phyloP scores from a whole-genome alignment of 2,888 invertebrate species.

The Folsomia candida region DNA sequence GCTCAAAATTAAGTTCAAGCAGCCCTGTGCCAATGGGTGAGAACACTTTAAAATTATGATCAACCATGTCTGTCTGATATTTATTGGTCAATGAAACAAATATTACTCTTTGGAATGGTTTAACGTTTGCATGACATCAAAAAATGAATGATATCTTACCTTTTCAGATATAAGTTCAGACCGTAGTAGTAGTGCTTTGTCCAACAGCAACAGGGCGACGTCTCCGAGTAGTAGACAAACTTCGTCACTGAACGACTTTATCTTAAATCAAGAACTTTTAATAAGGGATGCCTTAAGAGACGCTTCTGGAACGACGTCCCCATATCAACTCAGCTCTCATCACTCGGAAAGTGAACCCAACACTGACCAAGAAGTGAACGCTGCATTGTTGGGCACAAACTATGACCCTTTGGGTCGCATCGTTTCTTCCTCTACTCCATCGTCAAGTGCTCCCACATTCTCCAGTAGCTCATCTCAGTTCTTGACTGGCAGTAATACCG shows the following conservation, averaged over 20 bases:
- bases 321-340: conserved; percentile 63
- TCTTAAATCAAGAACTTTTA: conserved; percentile 37
- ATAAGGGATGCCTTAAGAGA: conserved; percentile 37
- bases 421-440: conserved; percentile 50
- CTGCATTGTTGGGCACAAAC: conserved; percentile 49
- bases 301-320: conserved; percentile 32
- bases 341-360: conserved; percentile 58
- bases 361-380: conserved; percentile 64
- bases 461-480: conserved; percentile 35
- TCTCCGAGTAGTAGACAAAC: conserved; percentile 39
- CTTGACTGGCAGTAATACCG: conserved; percentile 34
- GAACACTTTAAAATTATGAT: too few species aligned
- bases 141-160: too few species aligned
- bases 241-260: conserved; percentile 39
- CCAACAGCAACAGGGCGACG: conserved; percentile 41
- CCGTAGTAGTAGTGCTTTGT: conserved; percentile 31
- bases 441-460: conserved; percentile 13
- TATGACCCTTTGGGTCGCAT: conserved; percentile 44
- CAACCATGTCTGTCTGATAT: too few species aligned
- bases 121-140: too few species aligned
- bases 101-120: too few species aligned
- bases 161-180: conserved; percentile 32
- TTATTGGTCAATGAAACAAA: too few species aligned
- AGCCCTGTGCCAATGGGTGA: conserved; percentile 43
- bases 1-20: conserved; percentile 24